Percentiles rank a stretch among this genome's conserved stretches.
These are phyloP conservation scores for Philereme vetulata DNA, from an alignment of 2,888 invertebrate genomes.

Conservation along the genomic window DNA sequence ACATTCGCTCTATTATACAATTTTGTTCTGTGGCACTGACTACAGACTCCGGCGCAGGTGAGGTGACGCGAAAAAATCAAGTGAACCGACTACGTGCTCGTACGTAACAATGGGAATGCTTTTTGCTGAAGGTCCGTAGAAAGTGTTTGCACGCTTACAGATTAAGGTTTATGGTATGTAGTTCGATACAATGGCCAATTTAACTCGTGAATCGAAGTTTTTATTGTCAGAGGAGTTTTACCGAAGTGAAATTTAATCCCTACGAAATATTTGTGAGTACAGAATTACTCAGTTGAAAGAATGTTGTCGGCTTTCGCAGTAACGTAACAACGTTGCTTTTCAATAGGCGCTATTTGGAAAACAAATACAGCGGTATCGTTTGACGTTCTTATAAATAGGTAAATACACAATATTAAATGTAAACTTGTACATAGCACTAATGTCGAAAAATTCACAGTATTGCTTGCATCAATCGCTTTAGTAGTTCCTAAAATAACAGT, in stretches of 20 bases:
- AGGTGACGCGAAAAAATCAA: conserved; percentile 48
- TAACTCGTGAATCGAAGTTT: conserved; percentile 45
- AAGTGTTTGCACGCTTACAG: conserved; percentile 57
- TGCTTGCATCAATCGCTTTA: too few relatives aligned
- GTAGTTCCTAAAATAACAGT: too few relatives aligned
- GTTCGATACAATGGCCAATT: conserved; percentile 58
- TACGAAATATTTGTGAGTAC: conserved; percentile 25
- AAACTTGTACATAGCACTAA: too few relatives aligned
- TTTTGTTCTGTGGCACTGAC: conserved; percentile 3
- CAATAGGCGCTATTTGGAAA: conserved; percentile 8
- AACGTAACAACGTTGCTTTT: conserved; percentile 23
- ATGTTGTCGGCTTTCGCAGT: conserved; percentile 12
- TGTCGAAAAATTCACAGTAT: too few relatives aligned
- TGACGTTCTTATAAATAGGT: too few relatives aligned
- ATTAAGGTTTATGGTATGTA: conserved; percentile 46
- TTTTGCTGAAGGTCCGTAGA: conserved; percentile 58
- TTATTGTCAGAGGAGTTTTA: conserved; percentile 25
- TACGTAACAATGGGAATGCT: conserved; percentile 59
- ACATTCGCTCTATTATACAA: neutral
- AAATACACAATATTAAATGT: too few relatives aligned
- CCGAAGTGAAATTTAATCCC: conserved; percentile 28
- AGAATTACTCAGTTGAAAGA: conserved; percentile 3
- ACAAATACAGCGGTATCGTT: neutral
- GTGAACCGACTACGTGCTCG: conserved; percentile 51
- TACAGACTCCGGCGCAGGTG: conserved; percentile 41